These are phyloP conservation scores for Alsophila aescularia DNA, from an alignment of 2,888 invertebrate genomes.

Conservation along the genomic window DNA sequence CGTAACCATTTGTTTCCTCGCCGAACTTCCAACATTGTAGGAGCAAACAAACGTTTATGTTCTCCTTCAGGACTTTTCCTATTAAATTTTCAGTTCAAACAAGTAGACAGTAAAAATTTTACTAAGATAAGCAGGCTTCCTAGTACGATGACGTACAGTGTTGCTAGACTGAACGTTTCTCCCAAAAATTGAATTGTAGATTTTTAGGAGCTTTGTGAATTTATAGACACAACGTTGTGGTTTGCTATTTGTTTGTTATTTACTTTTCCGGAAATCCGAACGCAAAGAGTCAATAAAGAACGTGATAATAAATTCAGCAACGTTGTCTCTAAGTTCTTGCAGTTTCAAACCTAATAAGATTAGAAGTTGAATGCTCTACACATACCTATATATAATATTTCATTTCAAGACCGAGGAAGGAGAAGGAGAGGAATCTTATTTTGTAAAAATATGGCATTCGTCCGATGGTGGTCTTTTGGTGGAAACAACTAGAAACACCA, in stretches of 20 bases:
- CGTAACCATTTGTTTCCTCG: slow-evolving; percentile 38
- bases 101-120: slow-evolving; percentile 57
- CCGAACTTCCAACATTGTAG: slow-evolving; percentile 47
- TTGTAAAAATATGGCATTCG: no score
- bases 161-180: slow-evolving; percentile 9
- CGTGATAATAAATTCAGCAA: no score
- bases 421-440: no score
- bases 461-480: no score
- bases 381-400: no score
- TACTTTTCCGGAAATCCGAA: no score
- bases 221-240: slow-evolving; percentile 4
- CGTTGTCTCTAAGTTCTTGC: no score
- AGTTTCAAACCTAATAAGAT: no score
- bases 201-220: slow-evolving; percentile 3
- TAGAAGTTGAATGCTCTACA: no score
- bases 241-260: background rate
- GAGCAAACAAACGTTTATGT: slow-evolving; percentile 49
- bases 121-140: slow-evolving; percentile 50
- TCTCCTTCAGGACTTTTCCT: slow-evolving; percentile 43
- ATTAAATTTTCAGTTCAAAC: slow-evolving; percentile 58
- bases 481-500: no score
- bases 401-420: no score
- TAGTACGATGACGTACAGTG: slow-evolving; percentile 32
- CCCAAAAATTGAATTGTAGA: slow-evolving; percentile 12
- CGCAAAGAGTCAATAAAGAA: no score